Percentiles rank a stretch among this genome's conserved stretches.
Conservation (phyloP, 2,797 vertebrate species). For the Dipus sagitta region DNA sequence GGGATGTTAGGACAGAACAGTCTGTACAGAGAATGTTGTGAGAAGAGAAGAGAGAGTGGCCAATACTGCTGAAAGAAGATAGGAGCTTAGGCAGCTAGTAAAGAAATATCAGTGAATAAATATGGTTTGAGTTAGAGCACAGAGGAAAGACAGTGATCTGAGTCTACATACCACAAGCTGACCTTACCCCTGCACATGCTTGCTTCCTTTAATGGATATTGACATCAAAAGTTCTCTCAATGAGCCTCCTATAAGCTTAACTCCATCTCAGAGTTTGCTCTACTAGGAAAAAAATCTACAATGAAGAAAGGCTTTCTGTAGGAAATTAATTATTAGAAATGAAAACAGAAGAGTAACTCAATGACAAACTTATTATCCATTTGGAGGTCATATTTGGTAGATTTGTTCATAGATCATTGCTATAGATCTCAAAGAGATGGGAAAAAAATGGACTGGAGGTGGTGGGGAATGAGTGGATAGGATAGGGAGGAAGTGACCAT, state of each 20-base stretch:
- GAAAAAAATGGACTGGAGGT: background rate
- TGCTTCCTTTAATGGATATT: background rate
- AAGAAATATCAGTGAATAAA: background rate
- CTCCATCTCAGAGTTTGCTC: background rate
- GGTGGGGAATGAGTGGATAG: background rate
- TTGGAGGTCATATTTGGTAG: background rate
- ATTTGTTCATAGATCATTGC: background rate
- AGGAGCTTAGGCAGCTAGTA: background rate
- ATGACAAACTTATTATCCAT: background rate
- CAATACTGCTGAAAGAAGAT: background rate
- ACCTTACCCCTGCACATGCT: background rate
- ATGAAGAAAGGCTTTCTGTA: background rate
- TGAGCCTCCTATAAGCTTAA: background rate
- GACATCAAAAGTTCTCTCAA: background rate
- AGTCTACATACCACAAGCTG: background rate
- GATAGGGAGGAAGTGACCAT: background rate
- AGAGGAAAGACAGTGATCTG: background rate
- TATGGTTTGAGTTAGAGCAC: background rate
- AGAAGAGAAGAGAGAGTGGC: background rate
- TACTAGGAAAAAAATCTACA: background rate
- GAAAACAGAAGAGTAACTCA: background rate
- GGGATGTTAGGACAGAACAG: background rate
- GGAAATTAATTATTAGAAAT: background rate
- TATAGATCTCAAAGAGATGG: background rate
- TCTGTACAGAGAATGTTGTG: background rate